These are phyloP conservation scores for Eumeta japonica DNA, from an alignment of 1,140 invertebrate genomes.

Conservation along the genomic window DNA sequence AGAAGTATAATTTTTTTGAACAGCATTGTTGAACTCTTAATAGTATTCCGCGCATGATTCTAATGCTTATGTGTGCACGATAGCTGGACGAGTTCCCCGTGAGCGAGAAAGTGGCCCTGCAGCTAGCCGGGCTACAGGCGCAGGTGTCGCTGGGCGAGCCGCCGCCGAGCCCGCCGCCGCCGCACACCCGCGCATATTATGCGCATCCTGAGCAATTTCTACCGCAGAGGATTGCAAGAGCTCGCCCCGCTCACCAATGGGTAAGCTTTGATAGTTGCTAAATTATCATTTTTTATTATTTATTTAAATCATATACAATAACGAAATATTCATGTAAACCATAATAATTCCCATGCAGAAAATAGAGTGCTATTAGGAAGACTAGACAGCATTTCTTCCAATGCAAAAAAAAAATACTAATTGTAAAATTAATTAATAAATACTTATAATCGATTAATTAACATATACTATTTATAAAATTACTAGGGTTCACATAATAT, in stretches of 20 bases:
- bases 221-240: slow-evolving; percentile 39
- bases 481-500: too few species aligned
- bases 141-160: slow-evolving; percentile 91
- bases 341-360: not conserved
- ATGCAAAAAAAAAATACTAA: too few species aligned
- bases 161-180: slow-evolving; percentile 45
- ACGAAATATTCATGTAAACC: not conserved
- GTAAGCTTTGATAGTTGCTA: slow-evolving; percentile 19
- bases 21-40: too few species aligned
- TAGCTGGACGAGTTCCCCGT: slow-evolving; percentile 93
- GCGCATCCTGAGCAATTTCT: slow-evolving; percentile 51
- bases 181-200: slow-evolving; percentile 50
- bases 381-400: too few species aligned
- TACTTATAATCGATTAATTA: too few species aligned
- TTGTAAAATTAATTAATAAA: too few species aligned
- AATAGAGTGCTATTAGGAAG: too few species aligned
- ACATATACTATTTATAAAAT: too few species aligned
- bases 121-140: slow-evolving; percentile 89
- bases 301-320: not conserved
- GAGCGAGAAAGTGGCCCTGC: slow-evolving; percentile 90
- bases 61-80: too few species aligned
- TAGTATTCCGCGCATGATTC: too few species aligned
- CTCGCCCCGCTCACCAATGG: slow-evolving; percentile 43
- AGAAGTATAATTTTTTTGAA: not conserved
- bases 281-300: slow-evolving; percentile 1